Evolutionary conservation across 2,888 invertebrate species (phyloP), one percentile per base, ranked within the genome.

Genomic region (Apamea epomidion): DNA sequence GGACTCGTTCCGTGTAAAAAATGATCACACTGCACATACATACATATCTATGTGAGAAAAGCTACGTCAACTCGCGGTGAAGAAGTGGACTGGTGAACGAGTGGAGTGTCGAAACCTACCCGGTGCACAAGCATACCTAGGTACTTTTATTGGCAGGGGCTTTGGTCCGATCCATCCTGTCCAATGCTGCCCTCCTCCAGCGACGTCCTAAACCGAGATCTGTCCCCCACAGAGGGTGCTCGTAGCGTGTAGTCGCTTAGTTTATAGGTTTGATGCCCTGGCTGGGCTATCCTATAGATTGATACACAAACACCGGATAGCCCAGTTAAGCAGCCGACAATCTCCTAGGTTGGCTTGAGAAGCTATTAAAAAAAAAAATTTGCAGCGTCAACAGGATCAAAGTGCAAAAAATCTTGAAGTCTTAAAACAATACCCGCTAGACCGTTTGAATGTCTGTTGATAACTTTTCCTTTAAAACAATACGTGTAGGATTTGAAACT

Each of bases 401-500:
- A 29, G 6, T 0, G 7, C 29, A 32, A 74, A 64, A 60, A 32
- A 48, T 6, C 7, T 45, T 18, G 18, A 3, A 18, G 4, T 25
- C 10, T 32, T 4, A 32, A 16, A 75, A n/a, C 12, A 60, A 73
- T n/a, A 76, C 18, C 0, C 0, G 16, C 3, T 8, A 21, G 7
- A 10, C 16, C 10, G 32, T 68, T 18, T 32, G 16, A n/a, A n/a
- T 58, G 32, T 42, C 25, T 64, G 18, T 64, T 42, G 14, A 64
- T 42, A 29, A 25, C 18, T 79, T 42, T 18, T 58, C 48, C 25
- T 37, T 45, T 37, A 29, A 64, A 32, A 25, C 29, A 48, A 73
- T 21, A 60, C 29, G n/a, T 45, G 25, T 51, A 64, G 29, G 48
- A 48, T 65, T 78, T 54, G 14, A 70, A 83, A 79, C 60, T 74